Evolutionary conservation across 2,797 vertebrate species (phyloP).

Genomic region (Tenualosa thibaudeaui): DNA sequence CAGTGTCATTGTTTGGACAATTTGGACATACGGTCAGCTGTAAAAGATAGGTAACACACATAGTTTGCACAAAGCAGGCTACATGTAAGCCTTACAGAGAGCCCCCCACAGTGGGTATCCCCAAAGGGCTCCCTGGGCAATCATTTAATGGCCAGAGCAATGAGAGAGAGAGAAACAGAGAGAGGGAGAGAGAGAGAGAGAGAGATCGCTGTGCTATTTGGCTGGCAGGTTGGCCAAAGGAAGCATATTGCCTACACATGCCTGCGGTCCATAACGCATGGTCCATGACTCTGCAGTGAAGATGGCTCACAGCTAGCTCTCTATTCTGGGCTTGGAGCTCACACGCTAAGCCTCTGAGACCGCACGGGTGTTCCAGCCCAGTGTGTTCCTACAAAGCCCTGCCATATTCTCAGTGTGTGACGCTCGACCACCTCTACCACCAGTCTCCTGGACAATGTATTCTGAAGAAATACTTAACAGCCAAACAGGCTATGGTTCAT

Average conservation of each 20-base stretch:
- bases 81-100: neutral
- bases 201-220: neutral
- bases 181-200: neutral
- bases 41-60: neutral
- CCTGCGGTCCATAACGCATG: neutral
- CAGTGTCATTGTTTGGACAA: neutral
- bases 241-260: neutral
- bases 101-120: neutral
- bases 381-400: neutral
- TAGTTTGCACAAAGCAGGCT: neutral
- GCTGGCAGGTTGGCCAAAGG: neutral
- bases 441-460: neutral
- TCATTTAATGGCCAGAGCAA: neutral
- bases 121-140: neutral
- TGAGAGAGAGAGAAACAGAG: neutral
- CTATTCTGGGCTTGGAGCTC: neutral
- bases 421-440: too few relatives aligned
- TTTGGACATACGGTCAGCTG: neutral
- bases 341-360: conserved; percentile 5
- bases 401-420: too few relatives aligned
- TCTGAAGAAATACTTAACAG: neutral
- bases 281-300: neutral
- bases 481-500: neutral
- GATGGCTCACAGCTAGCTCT: neutral
- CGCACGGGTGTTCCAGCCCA: neutral